Base-by-base conservation (phyloP, 2,113 vertebrate genomes). In the Toxostoma redivivum region DNA sequence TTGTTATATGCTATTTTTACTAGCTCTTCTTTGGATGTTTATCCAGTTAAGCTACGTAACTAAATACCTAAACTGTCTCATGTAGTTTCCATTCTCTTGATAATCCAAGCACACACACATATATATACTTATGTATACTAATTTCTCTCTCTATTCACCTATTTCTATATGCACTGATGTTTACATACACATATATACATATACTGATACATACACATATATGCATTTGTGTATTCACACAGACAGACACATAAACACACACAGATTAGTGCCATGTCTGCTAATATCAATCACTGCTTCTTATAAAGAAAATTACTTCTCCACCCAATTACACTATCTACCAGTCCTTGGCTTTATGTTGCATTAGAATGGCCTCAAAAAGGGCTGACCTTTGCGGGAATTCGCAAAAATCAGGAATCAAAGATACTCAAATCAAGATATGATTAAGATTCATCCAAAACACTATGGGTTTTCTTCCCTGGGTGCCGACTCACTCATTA, bases 401-500 rank as follows among this genome's bases (percentile, higher is more conserved):
- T 60, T 84, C 0, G 2, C 12, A 64, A 81, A 88, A 77, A 35
- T 40, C 27, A 60, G 22, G 70, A 82, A 71, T 67, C 40, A 54
- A 54, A 74, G 35, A 35, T 64, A 42, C 13, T 79, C 47, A 66
- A n/a, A 78, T 40, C 15, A 53, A 80, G 33, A 45, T 31, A 22
- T 12, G 42, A 31, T 77, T 73, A 60, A 87, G 57, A 70, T 70
- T 66, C 10, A 64, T 23, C 30, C 65, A 47, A 76, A 77, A 47
- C 22, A 14, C 48, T 42, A 4, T 6, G 8, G 15, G 2, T 76
- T 15, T 62, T 88, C 60, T 81, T 85, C 28, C n/a, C n/a, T 44
- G 35, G 27, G 70, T 77, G 56, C 54, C 67, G 47, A 18, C 17
- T 82, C 25, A 9, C 28, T 48, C 0, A 0, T 5, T 35, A 0